A percentile compares a stretch with the other conserved stretches of the same genome.
Evolutionary conservation across 2,113 vertebrate genomes (phyloP).

Genomic region (Labrus mixtus): DNA sequence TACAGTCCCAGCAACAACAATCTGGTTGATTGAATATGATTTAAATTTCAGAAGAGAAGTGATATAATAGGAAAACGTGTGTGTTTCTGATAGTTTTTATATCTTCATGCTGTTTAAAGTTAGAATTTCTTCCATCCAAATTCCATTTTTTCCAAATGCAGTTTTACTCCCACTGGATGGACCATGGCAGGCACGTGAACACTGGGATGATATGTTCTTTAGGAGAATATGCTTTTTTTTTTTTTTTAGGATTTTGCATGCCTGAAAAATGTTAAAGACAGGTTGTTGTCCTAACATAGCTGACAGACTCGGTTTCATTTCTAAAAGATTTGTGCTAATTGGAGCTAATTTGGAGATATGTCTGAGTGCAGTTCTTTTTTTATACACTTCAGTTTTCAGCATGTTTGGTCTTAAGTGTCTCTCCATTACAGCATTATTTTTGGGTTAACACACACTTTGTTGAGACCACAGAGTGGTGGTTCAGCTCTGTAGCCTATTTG

Average conservation of each 20-base stretch:
- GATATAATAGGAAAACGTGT: too few relatives aligned
- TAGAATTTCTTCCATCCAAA: too few relatives aligned
- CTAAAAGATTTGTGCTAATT: neutral
- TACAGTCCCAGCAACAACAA: too few relatives aligned
- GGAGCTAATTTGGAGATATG: neutral
- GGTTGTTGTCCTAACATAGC: too few relatives aligned
- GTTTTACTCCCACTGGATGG: too few relatives aligned
- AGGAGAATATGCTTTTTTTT: neutral
- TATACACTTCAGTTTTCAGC: constrained; percentile 10
- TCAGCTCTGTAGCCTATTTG: constrained; percentile 54
- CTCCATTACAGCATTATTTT: constrained; percentile 35
- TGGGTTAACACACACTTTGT: constrained; percentile 46
- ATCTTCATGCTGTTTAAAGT: too few relatives aligned
- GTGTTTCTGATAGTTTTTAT: too few relatives aligned
- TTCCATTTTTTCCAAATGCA: too few relatives aligned
- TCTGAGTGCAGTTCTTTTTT: constrained; percentile 16
- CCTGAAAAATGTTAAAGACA: neutral
- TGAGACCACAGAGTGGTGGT: constrained; percentile 65
- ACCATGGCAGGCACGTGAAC: too few relatives aligned
- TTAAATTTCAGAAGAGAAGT: too few relatives aligned
- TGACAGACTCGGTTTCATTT: neutral
- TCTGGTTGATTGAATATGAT: too few relatives aligned
- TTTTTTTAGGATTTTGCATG: neutral
- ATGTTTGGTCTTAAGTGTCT: constrained; percentile 24
- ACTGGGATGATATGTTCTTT: too few relatives aligned